Percentiles rank a stretch among this genome's conserved stretches.
These are phyloP conservation scores for Sebastes minor DNA, from an alignment of 2,797 vertebrate species.

Conservation along the genomic window DNA sequence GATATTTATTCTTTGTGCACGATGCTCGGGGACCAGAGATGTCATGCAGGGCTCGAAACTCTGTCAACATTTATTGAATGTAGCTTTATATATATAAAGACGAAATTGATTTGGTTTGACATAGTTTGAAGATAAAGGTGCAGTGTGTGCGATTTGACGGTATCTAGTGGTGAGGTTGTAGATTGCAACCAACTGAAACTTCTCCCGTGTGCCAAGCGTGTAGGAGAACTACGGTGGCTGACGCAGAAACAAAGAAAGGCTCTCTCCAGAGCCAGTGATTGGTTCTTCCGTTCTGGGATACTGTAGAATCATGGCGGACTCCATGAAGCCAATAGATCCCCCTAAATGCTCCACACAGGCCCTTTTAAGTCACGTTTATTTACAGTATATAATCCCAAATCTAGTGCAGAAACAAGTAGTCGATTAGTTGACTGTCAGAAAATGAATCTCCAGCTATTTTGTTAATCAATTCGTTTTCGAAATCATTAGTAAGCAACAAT, in stretches of 20 bases:
- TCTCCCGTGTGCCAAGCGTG: background rate
- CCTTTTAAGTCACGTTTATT: background rate
- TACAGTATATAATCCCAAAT: too few relatives aligned
- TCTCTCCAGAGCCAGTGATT: too few relatives aligned
- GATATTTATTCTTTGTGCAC: constrained; percentile 32
- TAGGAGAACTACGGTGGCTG: too few relatives aligned
- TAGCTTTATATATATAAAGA: background rate
- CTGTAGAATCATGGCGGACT: too few relatives aligned
- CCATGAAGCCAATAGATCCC: background rate
- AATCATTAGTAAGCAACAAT: background rate
- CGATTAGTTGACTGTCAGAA: background rate
- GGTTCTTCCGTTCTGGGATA: too few relatives aligned
- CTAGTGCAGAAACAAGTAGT: too few relatives aligned
- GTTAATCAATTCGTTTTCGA: background rate
- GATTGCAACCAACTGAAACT: background rate
- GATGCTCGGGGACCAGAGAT: background rate
- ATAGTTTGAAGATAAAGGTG: background rate
- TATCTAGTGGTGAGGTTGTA: background rate
- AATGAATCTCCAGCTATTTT: background rate
- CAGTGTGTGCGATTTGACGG: background rate
- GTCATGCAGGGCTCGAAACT: background rate
- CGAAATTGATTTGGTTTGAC: background rate
- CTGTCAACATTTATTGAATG: background rate
- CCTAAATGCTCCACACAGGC: background rate
- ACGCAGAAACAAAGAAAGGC: too few relatives aligned